Evolutionary conservation across 2,888 invertebrate genomes (phyloP), one percentile per base, ranked within the genome.

Genomic region (Melinaea marsaeus): DNA sequence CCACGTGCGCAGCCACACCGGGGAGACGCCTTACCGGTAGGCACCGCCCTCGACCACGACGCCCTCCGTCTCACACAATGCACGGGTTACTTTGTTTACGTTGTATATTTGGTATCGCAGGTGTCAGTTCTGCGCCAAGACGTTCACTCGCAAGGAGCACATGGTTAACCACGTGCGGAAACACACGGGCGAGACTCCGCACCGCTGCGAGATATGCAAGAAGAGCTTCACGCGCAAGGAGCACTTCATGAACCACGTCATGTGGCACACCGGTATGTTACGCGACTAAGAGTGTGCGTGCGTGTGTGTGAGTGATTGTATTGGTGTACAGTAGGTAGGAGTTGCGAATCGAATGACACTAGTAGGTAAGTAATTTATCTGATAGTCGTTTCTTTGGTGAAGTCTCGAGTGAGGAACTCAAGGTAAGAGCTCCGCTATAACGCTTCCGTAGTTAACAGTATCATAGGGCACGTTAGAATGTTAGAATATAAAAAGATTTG

Each of bases 1-100:
- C 84, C 96, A 96, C 76, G 94, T 95, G 3, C 92, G 95, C 67
- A 95, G 95, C 85, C 96, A 94, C 81, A 96, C 96, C 58, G 96
- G 96, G 59, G 61, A 65, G 54, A 65, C 61, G 22, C 64, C 62
- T 48, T 51, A 35, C 33, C 54, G 61, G 63, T 67, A 57, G 22
- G 59, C 3, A 13, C 13, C 1, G 11, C n/a, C n/a, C 4, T 11
- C n/a, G 1, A 1, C n/a, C 6, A 9, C 13, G n/a, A 2, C 47
- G 4, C n/a, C 4, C 4, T 47, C 3, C 1, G 6, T 2, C n/a
- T 4, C 9, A 11, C 65, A 45, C 46, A 46, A 46, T 22, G 22
- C 22, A 22, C 0, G 22, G 22, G 0, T 1, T 22, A 22, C 22
- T 1, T n/a, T n/a, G n/a, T n/a, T n/a, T n/a, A 1, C 22, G 22